Conservation (phyloP, 2,888 invertebrate genomes). For the Xestia c-nigrum region DNA sequence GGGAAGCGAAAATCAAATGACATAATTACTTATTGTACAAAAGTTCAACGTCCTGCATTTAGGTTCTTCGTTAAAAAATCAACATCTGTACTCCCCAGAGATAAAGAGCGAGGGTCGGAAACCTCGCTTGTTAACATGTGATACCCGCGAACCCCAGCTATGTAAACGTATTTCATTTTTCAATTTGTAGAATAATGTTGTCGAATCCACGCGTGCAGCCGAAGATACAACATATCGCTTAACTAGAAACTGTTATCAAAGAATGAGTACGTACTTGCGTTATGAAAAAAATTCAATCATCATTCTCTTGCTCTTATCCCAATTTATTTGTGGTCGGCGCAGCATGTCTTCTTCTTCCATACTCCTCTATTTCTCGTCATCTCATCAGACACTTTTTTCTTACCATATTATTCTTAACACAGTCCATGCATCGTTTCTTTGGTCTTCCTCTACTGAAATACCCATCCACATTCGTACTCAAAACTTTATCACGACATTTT, state of each 20-base stretch:
- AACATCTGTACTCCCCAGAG: slow-evolving; percentile 7
- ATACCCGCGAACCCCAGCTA: not conserved
- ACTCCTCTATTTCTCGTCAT: no score
- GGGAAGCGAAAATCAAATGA: slow-evolving; percentile 3
- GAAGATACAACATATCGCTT: not conserved
- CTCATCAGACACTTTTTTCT: no score
- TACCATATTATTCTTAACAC: no score
- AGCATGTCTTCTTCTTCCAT: no score
- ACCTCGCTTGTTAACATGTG: not conserved
- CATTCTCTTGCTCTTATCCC: no score
- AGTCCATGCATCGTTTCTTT: no score
- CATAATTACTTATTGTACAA: slow-evolving; percentile 34
- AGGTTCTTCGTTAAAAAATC: slow-evolving; percentile 38
- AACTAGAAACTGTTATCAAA: not conserved
- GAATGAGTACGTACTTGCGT: not conserved
- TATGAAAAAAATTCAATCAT: no score
- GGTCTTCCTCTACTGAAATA: no score
- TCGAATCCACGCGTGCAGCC: not conserved
- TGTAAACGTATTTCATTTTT: not conserved
- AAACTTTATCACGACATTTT: no score
- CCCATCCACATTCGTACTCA: no score
- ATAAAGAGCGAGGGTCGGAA: not conserved
- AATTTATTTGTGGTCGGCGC: no score
- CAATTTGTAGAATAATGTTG: not conserved
- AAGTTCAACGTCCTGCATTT: slow-evolving; percentile 32